These are phyloP conservation scores for Diaperis boleti DNA, from an alignment of 2,888 invertebrate genomes.

Conservation along the genomic window DNA sequence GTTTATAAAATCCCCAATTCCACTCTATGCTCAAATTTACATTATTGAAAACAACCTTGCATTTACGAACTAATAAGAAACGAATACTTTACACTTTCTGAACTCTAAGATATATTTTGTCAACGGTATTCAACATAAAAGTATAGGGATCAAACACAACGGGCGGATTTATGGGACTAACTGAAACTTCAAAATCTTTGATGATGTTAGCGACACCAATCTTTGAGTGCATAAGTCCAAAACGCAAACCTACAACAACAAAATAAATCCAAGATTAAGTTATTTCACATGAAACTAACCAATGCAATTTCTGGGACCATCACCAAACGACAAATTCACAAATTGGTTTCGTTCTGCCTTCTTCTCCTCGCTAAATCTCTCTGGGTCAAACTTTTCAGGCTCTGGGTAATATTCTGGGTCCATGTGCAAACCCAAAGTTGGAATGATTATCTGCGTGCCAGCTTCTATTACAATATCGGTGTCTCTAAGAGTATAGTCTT, in stretches of 20 bases:
- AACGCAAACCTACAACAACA: slow-evolving; percentile 49
- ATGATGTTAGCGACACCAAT: slow-evolving; percentile 41
- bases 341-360: slow-evolving; percentile 52
- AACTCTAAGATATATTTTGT: slow-evolving; percentile 13
- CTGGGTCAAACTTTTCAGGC: slow-evolving; percentile 10
- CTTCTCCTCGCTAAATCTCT: slow-evolving; percentile 51
- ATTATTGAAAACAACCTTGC: too few species aligned
- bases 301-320: slow-evolving; percentile 54
- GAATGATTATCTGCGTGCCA: slow-evolving; percentile 55
- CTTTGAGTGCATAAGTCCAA: slow-evolving; percentile 54
- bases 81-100: slow-evolving; percentile 17
- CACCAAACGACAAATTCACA: slow-evolving; percentile 57
- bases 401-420: slow-evolving; percentile 38
- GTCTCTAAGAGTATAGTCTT: slow-evolving; percentile 54
- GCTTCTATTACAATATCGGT: slow-evolving; percentile 54
- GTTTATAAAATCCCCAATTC: too few species aligned
- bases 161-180: slow-evolving; percentile 11
- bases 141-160: slow-evolving; percentile 13
- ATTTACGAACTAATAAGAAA: too few species aligned
- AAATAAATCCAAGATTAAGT: neutral
- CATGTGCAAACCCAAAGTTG: slow-evolving; percentile 55
- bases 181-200: slow-evolving; percentile 58
- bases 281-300: slow-evolving; percentile 48
- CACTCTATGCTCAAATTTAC: too few species aligned
- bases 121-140: neutral